Base-by-base conservation (phyloP, 2,113 vertebrate genomes). In the Calidris pugnax region DNA sequence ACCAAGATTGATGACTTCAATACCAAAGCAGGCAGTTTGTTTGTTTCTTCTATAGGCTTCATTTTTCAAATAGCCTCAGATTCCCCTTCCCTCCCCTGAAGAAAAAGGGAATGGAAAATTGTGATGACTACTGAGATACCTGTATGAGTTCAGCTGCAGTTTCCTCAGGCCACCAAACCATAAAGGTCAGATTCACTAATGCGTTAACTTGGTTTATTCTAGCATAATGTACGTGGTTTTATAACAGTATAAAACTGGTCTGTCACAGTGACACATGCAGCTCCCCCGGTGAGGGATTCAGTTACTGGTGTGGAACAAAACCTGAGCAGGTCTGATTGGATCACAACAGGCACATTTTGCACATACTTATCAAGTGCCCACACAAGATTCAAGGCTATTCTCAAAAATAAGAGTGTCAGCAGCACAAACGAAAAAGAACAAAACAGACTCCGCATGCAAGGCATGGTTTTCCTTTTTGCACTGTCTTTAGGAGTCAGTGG, bases 1-100 rank as follows among this genome's bases (percentile, higher is more conserved):
- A 97, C 89, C 93, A 95, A 95, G 97, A 97, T 94, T 95, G 97
- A 97, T 97, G 86, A 85, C 71, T 87, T 92, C 95, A 95, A 95
- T 96, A 96, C 87, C 93, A 87, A 68, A 95, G 91, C 89, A 96
- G 89, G 78, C 84, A 81, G 91, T 94, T 95, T 96, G 90, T 96
- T 96, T 96, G 89, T 92, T 97, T 95, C 91, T 95, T 59, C 86
- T 50, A n/a, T 17, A 93, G 89, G 94, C 75, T 89, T 89, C 95
- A 95, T 97, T 97, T 97, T 96, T 97, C 96, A 97, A 89, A 76
- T 4, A 78, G 88, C 64, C 80, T 92, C 86, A 78, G 51, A 81
- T 68, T 86, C 48, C 51, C 30, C n/a, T 77, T 89, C 30, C 50
- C 55, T 88, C 45, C 68, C 55, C 48, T 35, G n/a, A 53, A 67